Evolutionary conservation across 2,888 invertebrate species (phyloP), one percentile per base, ranked within the genome.

Genomic region (Xanthorhoe spadicearia): DNA sequence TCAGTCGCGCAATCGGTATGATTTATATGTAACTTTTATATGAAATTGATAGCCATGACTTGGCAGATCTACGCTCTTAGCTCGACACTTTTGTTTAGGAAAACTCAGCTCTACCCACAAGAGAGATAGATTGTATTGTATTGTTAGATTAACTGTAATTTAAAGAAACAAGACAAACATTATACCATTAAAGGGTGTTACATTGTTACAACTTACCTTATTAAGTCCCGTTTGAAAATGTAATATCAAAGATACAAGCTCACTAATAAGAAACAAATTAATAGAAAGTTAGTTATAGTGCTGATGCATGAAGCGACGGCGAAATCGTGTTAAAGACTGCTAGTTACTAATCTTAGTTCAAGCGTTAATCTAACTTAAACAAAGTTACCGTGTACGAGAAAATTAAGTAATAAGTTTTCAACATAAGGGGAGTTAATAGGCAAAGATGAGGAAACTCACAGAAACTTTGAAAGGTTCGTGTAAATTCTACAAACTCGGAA

Each of bases 391-490:
- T 52, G 69, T 70, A 65, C 63, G 66, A 61, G 61, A 63, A 73
- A 73, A 73, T 74, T 73, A 75, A 62, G 23, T 52, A 59, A 74
- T 68, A 71, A 69, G 68, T 73, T 74, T 59, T 72, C 67, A 72
- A 70, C 70, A 61, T 64, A 66, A 62, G 61, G 64, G 59, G 57
- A 70, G 64, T 68, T 74, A 71, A 69, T 70, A 68, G 51, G 59
- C 28, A 38, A 59, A 65, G 66, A 66, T 63, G 66, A 64, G 66
- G 56, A 64, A 74, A 71, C 70, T 71, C 66, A 19, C 19, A n/a
- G 46, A 62, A 71, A 73, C 70, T 69, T 70, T 23, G 61, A 66
- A 65, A 69, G 63, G 55, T 62, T 63, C 64, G 66, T 66, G 69
- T 68, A 59, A 68, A 71, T 54, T 68, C 56, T 62, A 67, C 70